Evolutionary conservation across 2,888 invertebrate genomes (phyloP).

Genomic region (Chrysina gloriosa): DNA sequence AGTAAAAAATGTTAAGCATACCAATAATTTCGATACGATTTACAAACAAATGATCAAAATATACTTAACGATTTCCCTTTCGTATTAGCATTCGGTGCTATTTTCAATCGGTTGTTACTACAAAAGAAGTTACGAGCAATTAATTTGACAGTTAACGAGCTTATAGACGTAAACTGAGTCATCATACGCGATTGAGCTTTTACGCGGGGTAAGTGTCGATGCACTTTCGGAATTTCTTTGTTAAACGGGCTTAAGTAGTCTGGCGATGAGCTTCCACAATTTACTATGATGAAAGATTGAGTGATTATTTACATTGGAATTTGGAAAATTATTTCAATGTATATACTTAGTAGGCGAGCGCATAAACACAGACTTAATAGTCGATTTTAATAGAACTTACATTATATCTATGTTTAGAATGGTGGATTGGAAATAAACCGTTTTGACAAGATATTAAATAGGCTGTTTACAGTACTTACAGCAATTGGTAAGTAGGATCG

Average conservation of each 20-base stretch:
- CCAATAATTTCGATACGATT: no score
- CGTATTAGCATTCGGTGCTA: slow-evolving; percentile 1
- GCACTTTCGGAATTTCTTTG: slow-evolving; percentile 36
- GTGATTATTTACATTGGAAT: slow-evolving; percentile 23
- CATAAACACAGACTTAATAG: background rate
- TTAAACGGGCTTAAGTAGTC: slow-evolving; percentile 20
- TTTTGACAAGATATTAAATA: no score
- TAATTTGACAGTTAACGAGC: slow-evolving; percentile 35
- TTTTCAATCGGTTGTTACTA: slow-evolving; percentile 25
- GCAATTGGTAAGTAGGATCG: no score
- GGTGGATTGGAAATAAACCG: no score
- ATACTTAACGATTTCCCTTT: slow-evolving; percentile 10
- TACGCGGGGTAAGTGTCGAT: slow-evolving; percentile 31
- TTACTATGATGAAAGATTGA: slow-evolving; percentile 17
- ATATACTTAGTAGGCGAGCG: background rate
- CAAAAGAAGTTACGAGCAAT: slow-evolving; percentile 34
- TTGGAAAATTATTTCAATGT: slow-evolving; percentile 9
- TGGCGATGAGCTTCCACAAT: slow-evolving; percentile 19
- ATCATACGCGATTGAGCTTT: slow-evolving; percentile 23
- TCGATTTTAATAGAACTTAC: background rate
- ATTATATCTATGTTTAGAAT: no score
- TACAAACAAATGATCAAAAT: slow-evolving; percentile 6
- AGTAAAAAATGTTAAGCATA: no score
- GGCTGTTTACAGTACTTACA: no score
- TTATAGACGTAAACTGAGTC: slow-evolving; percentile 31